Percentiles rank a stretch among this genome's conserved stretches.
Conservation (phyloP, 2,888 invertebrate species). For the Chaetogeoica ovagalla region DNA sequence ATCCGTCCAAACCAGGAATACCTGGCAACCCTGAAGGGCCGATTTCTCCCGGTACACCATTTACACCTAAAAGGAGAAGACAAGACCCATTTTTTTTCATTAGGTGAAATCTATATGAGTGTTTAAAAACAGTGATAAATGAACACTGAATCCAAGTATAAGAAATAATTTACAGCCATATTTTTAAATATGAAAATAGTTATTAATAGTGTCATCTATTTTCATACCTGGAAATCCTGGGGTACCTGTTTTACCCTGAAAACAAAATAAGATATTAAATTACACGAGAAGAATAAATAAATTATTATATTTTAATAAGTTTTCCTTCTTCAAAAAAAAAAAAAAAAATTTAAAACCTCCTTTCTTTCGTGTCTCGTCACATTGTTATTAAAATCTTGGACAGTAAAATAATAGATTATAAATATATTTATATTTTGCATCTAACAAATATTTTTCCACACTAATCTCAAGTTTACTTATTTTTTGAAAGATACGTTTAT, state of each 20-base stretch:
- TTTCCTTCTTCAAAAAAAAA: too few species aligned
- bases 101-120: background rate
- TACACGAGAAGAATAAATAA: too few species aligned
- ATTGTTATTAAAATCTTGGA: too few species aligned
- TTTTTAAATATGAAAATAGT: background rate
- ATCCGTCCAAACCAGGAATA: conserved; percentile 86
- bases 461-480: too few species aligned
- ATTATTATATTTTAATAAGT: too few species aligned
- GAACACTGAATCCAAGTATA: background rate
- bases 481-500: too few species aligned
- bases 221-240: conserved; percentile 77
- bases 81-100: background rate
- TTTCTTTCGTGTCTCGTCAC: too few species aligned
- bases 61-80: conserved; percentile 59
- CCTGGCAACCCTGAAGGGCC: conserved; percentile 75
- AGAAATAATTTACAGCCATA: background rate
- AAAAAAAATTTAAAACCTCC: too few species aligned
- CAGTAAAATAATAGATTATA: too few species aligned
- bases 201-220: background rate
- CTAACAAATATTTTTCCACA: too few species aligned
- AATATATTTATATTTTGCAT: too few species aligned
- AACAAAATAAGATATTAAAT: conserved; percentile 9
- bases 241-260: conserved; percentile 77
- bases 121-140: background rate
- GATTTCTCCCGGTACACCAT: conserved; percentile 72